phyloP scores from a whole-genome alignment of 2,888 invertebrate species.

The Panzeria rudis region DNA sequence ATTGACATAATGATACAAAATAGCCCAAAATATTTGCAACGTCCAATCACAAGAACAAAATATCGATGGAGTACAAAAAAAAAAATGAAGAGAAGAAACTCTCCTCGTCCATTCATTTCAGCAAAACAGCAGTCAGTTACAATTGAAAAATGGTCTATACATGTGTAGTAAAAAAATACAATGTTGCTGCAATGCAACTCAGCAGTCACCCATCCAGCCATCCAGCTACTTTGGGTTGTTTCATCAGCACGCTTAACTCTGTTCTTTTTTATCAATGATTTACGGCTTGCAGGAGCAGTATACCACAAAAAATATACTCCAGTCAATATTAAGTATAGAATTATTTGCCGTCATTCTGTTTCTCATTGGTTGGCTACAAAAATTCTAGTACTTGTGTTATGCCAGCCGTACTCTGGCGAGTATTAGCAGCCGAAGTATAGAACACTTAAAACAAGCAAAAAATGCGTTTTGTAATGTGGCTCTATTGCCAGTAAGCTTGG shows the following conservation, averaged over 20 bases:
- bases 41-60: constrained; percentile 62
- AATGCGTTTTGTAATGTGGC: constrained; percentile 59
- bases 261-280: constrained; percentile 75
- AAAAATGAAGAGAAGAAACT: constrained; percentile 30
- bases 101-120: constrained; percentile 15
- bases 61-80: constrained; percentile 29
- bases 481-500: constrained; percentile 56
- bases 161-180: constrained; percentile 29
- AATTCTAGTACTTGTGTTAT: constrained; percentile 12
- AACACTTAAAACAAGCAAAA: constrained; percentile 28
- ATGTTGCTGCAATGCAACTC: constrained; percentile 17
- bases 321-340: constrained; percentile 48
- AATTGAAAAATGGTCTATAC: constrained; percentile 58
- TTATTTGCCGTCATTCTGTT: constrained; percentile 3
- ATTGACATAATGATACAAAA: constrained; percentile 76
- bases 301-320: constrained; percentile 32
- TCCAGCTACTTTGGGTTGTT: constrained; percentile 63
- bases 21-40: constrained; percentile 74
- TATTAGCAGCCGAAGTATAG: constrained; percentile 4
- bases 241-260: constrained; percentile 73
- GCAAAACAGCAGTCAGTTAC: constrained; percentile 50
- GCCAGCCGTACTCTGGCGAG: constrained; percentile 1
- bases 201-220: constrained; percentile 4
- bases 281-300: constrained; percentile 69
- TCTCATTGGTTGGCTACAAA: constrained; percentile 60